Conservation (phyloP, 2,888 invertebrate species). For the Polydrusus tereticollis region DNA sequence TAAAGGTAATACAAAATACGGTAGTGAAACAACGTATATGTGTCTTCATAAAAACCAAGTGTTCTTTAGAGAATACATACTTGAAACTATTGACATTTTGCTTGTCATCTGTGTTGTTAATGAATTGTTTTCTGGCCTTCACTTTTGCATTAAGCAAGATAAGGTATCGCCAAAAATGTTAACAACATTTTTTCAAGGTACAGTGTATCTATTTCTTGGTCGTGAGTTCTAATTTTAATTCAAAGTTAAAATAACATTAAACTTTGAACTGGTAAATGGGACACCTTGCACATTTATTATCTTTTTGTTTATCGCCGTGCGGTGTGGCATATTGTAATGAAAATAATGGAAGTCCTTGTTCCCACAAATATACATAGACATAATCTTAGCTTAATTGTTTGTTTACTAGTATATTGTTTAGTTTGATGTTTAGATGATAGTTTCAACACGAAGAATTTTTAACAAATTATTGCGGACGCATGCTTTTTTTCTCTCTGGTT, state of each 20-base stretch:
- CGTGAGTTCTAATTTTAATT: slow-evolving; percentile 11
- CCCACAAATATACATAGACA: neutral
- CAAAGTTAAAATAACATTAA: slow-evolving; percentile 17
- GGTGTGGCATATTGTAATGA: neutral
- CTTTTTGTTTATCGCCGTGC: slow-evolving; percentile 13
- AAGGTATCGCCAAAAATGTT: slow-evolving; percentile 12
- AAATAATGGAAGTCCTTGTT: slow-evolving; percentile 21
- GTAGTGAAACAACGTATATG: too few relatives aligned
- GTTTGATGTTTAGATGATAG: neutral
- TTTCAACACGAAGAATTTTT: neutral
- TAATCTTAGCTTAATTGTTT: slow-evolving; percentile 10
- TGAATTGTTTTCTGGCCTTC: neutral
- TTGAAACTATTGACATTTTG: neutral
- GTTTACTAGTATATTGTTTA: neutral
- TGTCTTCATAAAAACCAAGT: neutral
- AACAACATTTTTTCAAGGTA: slow-evolving; percentile 29
- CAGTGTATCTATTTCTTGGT: neutral
- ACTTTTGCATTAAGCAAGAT: slow-evolving; percentile 12
- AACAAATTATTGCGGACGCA: neutral
- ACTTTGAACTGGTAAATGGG: slow-evolving; percentile 26
- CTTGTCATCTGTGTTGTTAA: slow-evolving; percentile 1
- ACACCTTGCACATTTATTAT: slow-evolving; percentile 21
- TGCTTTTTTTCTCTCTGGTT: neutral
- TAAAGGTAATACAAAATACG: too few relatives aligned
- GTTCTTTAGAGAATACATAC: neutral